Base-by-base conservation (phyloP, 2,113 vertebrate species). In the Anoura caudifer region DNA sequence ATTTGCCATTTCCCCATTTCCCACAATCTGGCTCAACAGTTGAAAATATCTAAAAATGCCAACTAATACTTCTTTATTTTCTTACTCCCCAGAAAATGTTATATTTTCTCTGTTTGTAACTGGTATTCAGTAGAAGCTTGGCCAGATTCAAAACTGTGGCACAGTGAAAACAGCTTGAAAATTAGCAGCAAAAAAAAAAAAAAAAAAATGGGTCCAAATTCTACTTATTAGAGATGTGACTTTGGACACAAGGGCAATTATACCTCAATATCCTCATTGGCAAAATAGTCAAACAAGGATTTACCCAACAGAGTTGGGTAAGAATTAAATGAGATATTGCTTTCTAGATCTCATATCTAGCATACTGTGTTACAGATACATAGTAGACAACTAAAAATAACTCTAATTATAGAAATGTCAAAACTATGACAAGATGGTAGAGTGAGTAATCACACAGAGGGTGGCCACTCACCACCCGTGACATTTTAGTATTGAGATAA, bases 21-120 rank as follows among this genome's bases (percentile, higher is more conserved):
- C 96, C 77, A 96, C 96, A 98, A 97, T 97, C 97, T 98, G 96
- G 95, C 88, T 97, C 56, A 97, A 69, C 73, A 97, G 70, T 97
- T 97, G 94, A 97, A 96, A 97, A 70, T 82, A 67, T 89, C 96
- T 97, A 96, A 98, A 98, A 98, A 98, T 98, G 98, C 31, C 93
- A 97, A 50, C 81, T 97, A 97, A 97, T 96, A 92, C 43, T 61
- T 94, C 43, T 63, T 95, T 83, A 88, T 94, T 97, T 95, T 97
- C 81, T 95, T 92, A 38, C 22, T 94, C 38, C 16, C 12, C 67
- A 70, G 81, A 93, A 96, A 96, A 95, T 72, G 61, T 81, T 90
- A 41, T 45, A 65, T 95, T 96, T 94, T 91, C 38, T 96, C 41
- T 91, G 47, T 94, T 94, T 94, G 36, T 89, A 84, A 96, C 63